Conservation (phyloP, 2,797 vertebrate genomes). For the Oreonectes daqikongensis region DNA sequence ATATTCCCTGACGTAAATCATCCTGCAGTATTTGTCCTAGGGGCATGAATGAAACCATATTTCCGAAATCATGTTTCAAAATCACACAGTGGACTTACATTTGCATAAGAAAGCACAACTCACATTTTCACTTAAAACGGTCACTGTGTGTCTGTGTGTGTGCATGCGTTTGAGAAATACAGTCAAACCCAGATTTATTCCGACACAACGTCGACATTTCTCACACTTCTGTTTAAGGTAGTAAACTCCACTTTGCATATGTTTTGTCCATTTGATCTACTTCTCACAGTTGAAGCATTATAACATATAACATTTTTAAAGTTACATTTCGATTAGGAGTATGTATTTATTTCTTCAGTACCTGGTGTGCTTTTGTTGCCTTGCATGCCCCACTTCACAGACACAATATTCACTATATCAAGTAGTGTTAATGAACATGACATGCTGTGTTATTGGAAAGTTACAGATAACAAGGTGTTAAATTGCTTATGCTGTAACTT, state of each 20-base stretch:
- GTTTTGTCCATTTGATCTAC: not conserved
- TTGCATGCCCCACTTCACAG: not conserved
- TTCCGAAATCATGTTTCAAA: too few species aligned
- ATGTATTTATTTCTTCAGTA: not conserved
- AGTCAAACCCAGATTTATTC: too few species aligned
- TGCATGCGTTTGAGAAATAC: too few species aligned
- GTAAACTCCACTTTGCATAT: too few species aligned
- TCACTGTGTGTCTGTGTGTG: too few species aligned
- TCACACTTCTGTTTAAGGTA: too few species aligned
- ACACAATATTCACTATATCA: not conserved
- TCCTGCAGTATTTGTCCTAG: not conserved
- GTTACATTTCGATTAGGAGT: not conserved
- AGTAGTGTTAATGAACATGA: not conserved
- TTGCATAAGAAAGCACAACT: too few species aligned
- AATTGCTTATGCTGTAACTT: not conserved
- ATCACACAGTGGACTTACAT: too few species aligned
- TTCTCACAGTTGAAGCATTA: not conserved
- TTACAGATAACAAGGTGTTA: conserved; percentile 1
- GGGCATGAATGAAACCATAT: too few species aligned
- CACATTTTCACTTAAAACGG: not conserved
- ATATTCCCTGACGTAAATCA: not conserved
- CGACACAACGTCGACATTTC: too few species aligned
- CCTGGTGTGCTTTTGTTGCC: not conserved
- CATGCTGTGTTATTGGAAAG: not conserved
- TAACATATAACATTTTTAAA: not conserved